A percentile compares a stretch with the other conserved stretches of the same genome.
These are phyloP conservation scores for Lepidocyrtinus sp. DNA, from an alignment of 2,888 invertebrate genomes.

Conservation along the genomic window DNA sequence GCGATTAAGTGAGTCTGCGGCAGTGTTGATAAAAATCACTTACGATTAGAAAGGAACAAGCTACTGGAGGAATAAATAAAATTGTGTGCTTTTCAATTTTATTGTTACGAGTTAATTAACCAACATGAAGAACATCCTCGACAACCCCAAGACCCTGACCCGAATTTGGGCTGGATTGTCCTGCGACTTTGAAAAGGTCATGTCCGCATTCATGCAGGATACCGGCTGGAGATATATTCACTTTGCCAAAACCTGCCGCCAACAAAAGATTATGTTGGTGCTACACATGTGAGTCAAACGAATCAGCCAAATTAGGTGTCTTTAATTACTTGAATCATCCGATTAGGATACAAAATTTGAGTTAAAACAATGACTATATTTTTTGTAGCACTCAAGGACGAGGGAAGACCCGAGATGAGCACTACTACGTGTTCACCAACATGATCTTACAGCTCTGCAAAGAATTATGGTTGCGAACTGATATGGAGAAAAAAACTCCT, in stretches of 20 bases:
- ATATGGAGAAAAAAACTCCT: not conserved
- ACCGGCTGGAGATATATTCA: constrained; percentile 30
- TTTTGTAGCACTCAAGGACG: constrained; percentile 55
- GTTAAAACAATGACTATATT: not conserved
- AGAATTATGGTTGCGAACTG: constrained; percentile 42
- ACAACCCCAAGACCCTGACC: constrained; percentile 39
- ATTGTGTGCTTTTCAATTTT: too few relatives aligned
- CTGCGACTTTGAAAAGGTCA: constrained; percentile 54
- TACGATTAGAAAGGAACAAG: not conserved
- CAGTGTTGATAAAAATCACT: not conserved
- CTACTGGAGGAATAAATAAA: not conserved
- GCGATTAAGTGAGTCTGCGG: too few relatives aligned
- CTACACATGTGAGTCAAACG: constrained; percentile 62
- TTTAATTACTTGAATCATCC: not conserved
- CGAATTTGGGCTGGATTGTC: constrained; percentile 56
- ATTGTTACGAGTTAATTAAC: too few relatives aligned
- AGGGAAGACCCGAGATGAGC: constrained; percentile 59
- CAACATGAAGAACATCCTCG: constrained; percentile 26
- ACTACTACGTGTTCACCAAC: constrained; percentile 46
- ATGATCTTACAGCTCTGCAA: constrained; percentile 56
- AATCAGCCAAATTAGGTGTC: too few relatives aligned
- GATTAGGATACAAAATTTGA: too few relatives aligned
- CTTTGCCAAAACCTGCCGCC: constrained; percentile 42
- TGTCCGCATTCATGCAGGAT: constrained; percentile 35
- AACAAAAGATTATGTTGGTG: constrained; percentile 43